Base-by-base conservation (phyloP, 2,888 invertebrate species). In the Macrophya alboannulata region DNA sequence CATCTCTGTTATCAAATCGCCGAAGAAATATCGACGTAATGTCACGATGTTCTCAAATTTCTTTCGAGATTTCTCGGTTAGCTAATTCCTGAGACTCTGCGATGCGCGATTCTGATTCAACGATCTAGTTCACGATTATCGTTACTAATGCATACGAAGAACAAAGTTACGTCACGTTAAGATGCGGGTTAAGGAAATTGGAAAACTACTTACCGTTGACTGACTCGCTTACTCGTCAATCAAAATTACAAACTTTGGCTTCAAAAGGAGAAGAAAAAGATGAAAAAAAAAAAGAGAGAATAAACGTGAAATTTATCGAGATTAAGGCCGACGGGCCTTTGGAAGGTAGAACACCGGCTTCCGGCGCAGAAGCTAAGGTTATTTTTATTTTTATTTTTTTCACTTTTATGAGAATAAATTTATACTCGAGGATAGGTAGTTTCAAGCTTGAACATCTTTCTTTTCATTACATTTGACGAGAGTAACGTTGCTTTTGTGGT, bases 181-280 rank as follows among this genome's bases (percentile, higher is more conserved):
- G n/a, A 37, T 45, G n/a, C n/a, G 45, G 21, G 15, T 45, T 25
- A 21, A 45, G 5, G 21, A 21, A 25, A 21, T 74, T 15, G n/a
- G 74, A n/a, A 10, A 45, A 74, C 74, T 74, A 74, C 74, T 74
- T 74, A 45, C n/a, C 31, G 45, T 74, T 10, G 43, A 74, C 74
- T 74, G 17, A 45, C 45, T 74, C 21, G 74, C 21, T 45, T 45
- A 45, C 45, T 74, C 74, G 45, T 74, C 43, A 74, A 74, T 74
- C 74, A 43, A 43, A 74, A 74, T 74, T 74, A 45, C 45, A 9
- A 45, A 45, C 25, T 68, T 68, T 68, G 5, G 68, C 31, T 37
- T 37, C 25, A 68, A 31, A 68, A 31, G 31, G 37, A 37, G n/a
- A n/a, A 55, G 8, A 55, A 55, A 2, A 55, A 31, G 31, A 2